Evolutionary conservation across 2,113 vertebrate genomes (phyloP).

Genomic region (Planiliza haematocheilus): DNA sequence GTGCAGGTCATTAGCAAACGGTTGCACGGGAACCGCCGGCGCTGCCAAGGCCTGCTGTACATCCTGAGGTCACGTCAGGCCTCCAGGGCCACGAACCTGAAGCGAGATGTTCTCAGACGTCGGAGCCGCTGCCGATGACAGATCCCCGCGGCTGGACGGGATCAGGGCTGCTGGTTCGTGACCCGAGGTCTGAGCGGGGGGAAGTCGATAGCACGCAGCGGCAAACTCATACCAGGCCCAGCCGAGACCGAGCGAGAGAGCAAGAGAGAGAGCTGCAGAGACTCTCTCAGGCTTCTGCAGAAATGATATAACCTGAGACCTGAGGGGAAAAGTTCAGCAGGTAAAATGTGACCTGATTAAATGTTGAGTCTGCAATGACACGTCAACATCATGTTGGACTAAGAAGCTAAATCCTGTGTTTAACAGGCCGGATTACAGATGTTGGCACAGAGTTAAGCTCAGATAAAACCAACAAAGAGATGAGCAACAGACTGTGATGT

Average conservation of each 20-base stretch:
- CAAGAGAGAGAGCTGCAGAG: background rate
- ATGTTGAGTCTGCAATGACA: too few species aligned
- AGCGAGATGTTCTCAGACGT: slow-evolving; percentile 11
- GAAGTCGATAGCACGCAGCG: slow-evolving; percentile 22
- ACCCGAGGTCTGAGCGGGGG: slow-evolving; percentile 40
- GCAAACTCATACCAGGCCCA: slow-evolving; percentile 2
- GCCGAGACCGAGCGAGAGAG: background rate
- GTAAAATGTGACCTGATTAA: too few species aligned
- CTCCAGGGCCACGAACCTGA: slow-evolving; percentile 25
- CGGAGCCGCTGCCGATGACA: slow-evolving; percentile 47
- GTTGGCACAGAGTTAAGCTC: too few species aligned
- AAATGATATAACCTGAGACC: background rate
- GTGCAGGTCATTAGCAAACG: slow-evolving; percentile 83
- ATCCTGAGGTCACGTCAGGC: slow-evolving; percentile 70
- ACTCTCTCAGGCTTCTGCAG: background rate
- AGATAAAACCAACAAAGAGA: too few species aligned
- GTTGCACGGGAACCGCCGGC: slow-evolving; percentile 74
- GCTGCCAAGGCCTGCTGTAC: slow-evolving; percentile 74
- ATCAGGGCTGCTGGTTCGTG: slow-evolving; percentile 23
- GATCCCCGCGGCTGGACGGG: slow-evolving; percentile 37
- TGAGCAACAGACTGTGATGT: too few species aligned
- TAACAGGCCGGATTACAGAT: too few species aligned
- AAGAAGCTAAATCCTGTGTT: too few species aligned
- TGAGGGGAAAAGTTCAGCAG: too few species aligned
- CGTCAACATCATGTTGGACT: too few species aligned